Percentiles rank a stretch among this genome's conserved stretches.
phyloP scores from a whole-genome alignment of 2,797 vertebrate species.

The Todus mexicanus region DNA sequence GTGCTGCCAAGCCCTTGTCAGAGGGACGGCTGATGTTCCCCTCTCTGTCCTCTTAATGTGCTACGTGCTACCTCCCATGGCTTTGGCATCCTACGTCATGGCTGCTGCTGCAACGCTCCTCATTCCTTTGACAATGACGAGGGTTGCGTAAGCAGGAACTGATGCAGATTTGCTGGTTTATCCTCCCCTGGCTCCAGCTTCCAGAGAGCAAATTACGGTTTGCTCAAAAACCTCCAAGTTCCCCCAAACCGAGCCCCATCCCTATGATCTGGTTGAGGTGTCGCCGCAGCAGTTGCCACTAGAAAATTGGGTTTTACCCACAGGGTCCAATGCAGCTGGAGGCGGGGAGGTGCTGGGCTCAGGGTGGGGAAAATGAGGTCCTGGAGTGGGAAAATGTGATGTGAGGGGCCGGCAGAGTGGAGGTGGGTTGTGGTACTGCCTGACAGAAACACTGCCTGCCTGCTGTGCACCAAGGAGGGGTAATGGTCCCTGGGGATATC shows the following conservation, averaged over 20 bases:
- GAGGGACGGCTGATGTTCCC: not conserved
- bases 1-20: not conserved
- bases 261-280: not conserved
- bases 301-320: not conserved
- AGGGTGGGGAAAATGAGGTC: not conserved
- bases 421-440: not conserved
- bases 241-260: not conserved
- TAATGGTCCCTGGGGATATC: not conserved
- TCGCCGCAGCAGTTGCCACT: rapidly evolving
- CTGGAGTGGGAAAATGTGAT: not conserved
- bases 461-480: not conserved
- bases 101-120: not conserved
- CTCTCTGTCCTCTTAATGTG: not conserved
- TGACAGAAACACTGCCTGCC: not conserved
- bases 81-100: not conserved
- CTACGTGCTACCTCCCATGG: not conserved
- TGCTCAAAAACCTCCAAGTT: not conserved
- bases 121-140: not conserved
- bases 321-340: not conserved
- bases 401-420: not conserved
- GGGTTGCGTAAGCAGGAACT: conserved; percentile 24
- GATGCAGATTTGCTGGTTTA: not conserved
- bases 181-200: not conserved
- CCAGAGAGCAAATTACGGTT: not conserved
- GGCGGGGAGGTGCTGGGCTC: not conserved